Conservation (phyloP, 2,888 invertebrate genomes). For the Phymatocera aterrima region DNA sequence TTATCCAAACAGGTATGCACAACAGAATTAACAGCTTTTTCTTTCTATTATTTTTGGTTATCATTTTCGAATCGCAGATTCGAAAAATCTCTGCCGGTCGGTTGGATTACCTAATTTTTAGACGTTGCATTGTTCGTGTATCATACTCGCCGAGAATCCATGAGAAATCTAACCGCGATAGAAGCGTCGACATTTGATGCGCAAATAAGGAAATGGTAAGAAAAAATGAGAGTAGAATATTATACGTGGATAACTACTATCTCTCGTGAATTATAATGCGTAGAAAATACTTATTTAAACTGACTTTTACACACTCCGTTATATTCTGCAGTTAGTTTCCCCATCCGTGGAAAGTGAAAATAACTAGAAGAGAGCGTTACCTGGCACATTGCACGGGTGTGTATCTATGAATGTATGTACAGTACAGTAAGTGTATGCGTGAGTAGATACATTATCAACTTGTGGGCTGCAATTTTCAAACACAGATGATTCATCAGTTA, state of each 20-base stretch:
- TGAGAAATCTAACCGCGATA: no score
- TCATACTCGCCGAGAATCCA: no score
- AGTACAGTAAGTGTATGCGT: not conserved
- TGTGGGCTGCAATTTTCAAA: no score
- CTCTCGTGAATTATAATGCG: slow-evolving; percentile 9
- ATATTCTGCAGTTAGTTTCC: slow-evolving; percentile 7
- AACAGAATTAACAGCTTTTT: slow-evolving; percentile 41
- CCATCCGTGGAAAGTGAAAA: slow-evolving; percentile 34
- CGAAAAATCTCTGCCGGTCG: no score
- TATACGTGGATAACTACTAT: not conserved
- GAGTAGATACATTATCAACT: not conserved
- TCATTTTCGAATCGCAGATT: no score
- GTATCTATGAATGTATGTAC: not conserved
- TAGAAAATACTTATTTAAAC: slow-evolving; percentile 1
- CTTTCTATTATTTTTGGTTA: slow-evolving; percentile 11
- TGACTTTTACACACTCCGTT: slow-evolving; percentile 8
- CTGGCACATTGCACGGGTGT: not conserved
- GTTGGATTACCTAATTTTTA: no score
- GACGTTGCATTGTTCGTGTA: no score
- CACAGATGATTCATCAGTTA: no score
- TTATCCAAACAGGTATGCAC: no score
- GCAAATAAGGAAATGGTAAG: no score
- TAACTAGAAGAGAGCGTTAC: slow-evolving; percentile 18
- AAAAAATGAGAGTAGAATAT: not conserved
- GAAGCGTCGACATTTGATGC: no score